Conservation (phyloP, 2,113 vertebrate species). For the Tenebrosternarchus preto region DNA sequence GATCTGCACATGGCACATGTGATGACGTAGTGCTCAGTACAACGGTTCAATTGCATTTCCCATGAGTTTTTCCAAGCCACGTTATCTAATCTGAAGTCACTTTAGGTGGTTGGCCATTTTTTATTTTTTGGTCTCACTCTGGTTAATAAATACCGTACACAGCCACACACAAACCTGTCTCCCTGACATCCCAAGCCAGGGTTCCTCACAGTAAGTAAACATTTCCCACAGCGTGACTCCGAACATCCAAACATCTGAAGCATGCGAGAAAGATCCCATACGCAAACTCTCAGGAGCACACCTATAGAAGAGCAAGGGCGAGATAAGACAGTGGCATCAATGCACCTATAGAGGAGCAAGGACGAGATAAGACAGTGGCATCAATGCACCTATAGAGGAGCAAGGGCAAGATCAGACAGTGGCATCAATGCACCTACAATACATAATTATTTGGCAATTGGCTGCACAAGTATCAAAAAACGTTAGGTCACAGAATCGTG, state of each 20-base stretch:
- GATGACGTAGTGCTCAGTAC: conserved; percentile 1
- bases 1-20: conserved; percentile 70
- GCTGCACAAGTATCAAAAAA: too few species aligned
- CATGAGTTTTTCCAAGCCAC: not conserved
- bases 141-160: not conserved
- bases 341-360: too few species aligned
- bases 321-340: too few species aligned
- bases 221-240: conserved; percentile 89
- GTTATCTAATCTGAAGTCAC: not conserved
- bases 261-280: conserved; percentile 82
- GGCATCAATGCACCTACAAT: not conserved
- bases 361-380: not conserved
- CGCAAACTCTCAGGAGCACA: conserved; percentile 88
- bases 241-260: conserved; percentile 91
- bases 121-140: not conserved
- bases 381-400: not conserved
- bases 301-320: conserved; percentile 66
- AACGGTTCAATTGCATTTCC: too few species aligned
- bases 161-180: conserved; percentile 71
- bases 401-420: not conserved
- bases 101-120: too few species aligned
- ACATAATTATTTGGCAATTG: too few species aligned
- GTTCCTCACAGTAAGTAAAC: conserved; percentile 88
- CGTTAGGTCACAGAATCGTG: too few species aligned
- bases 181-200: conserved; percentile 81